Base-by-base conservation (phyloP, 2,797 vertebrate genomes). In the Epinephelus coioides region DNA sequence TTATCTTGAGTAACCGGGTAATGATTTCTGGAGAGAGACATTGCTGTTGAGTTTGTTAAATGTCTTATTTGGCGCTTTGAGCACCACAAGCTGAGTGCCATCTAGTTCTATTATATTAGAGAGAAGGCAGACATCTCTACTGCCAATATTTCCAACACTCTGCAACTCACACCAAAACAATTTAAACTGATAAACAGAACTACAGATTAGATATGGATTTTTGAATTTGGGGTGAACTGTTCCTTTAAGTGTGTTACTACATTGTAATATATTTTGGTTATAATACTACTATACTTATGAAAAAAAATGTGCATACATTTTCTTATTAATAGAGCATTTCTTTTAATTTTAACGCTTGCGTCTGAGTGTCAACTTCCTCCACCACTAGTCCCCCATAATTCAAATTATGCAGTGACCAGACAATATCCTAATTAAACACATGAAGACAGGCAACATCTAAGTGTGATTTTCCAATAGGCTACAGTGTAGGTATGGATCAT, bases 391-490 rank as follows among this genome's bases (percentile, higher is more conserved):
- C 18, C 3, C 27, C 51, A 30, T 54, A 21, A 44, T 34, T 49
- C 18, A 38, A 23, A 75, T 49, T 38, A 19, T 25, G 4, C 43
- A 59, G 2, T 73, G n/a, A 50, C 54, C n/a, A 69, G 54, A n/a
- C 11, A 10, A 76, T n/a, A 73, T 49, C 34, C 30, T 56, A 27
- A 63, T 74, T 47, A 74, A 66, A 62, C 44, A 14, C 47, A 14
- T 6, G 6, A 51, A 43, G 18, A 19, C 1, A 18, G 38, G 12
- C 23, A 61, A 30, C 63, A 19, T n/a, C 21, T 5, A 19, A 21
- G 30, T 55, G 27, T 61, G 54, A 50, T 25, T 21, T 44, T 76
- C n/a, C 27, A 66, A 46, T 61, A 34, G 59, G 54, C 67, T 51
- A 6, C 43, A 47, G 60, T 50, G 23, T 5, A 25, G 30, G 40